A percentile compares a stretch with the other conserved stretches of the same genome.
Evolutionary conservation across 2,797 vertebrate species (phyloP).

Genomic region (Taenioides sp.): DNA sequence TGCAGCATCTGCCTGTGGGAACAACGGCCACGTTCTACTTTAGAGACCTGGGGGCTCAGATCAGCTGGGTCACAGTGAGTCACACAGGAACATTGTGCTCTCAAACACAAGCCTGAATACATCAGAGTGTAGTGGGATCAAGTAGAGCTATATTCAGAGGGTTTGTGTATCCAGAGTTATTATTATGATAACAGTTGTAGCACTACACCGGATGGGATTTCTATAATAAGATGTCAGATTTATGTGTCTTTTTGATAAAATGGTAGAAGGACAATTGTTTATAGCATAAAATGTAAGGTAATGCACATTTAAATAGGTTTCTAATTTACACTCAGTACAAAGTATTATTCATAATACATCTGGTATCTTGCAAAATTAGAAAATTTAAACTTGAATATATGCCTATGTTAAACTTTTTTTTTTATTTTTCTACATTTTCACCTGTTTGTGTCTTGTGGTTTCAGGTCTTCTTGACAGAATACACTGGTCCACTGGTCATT

Average conservation of each 20-base stretch:
- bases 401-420: not conserved
- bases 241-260: not conserved
- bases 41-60: slow-evolving; percentile 92
- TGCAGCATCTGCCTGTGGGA: slow-evolving; percentile 93
- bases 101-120: slow-evolving; percentile 9
- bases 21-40: slow-evolving; percentile 95
- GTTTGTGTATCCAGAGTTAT: slow-evolving; percentile 1
- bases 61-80: slow-evolving; percentile 97
- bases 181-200: slow-evolving; percentile 7
- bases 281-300: not conserved
- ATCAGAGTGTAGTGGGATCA: slow-evolving; percentile 21
- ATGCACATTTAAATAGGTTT: not conserved
- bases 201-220: not conserved
- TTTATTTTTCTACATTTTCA: not conserved
- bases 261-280: not conserved
- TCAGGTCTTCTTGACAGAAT: slow-evolving; percentile 92
- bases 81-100: slow-evolving; percentile 8
- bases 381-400: not conserved
- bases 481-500: slow-evolving; percentile 87
- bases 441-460: slow-evolving; percentile 7
- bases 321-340: not conserved
- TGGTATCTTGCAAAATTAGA: not conserved
- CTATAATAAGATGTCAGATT: not conserved
- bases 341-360: not conserved
- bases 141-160: slow-evolving; percentile 32